A percentile compares a stretch with the other conserved stretches of the same genome.
These are phyloP conservation scores for Magallana angulata DNA, from an alignment of 1,140 invertebrate genomes.

Conservation along the genomic window DNA sequence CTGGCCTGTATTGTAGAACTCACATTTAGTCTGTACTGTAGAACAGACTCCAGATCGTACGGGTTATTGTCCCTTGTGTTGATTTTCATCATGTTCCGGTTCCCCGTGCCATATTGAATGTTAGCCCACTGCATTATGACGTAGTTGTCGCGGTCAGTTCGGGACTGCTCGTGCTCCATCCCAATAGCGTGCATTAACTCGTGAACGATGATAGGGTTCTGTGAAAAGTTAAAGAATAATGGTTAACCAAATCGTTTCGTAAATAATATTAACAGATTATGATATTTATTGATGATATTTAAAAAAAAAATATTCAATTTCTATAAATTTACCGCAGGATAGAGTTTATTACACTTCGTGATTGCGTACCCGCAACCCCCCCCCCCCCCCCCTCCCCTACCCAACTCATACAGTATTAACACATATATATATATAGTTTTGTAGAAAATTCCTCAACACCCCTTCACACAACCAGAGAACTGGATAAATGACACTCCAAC, in stretches of 20 bases:
- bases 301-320: neutral
- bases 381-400: too few species aligned
- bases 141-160: conserved; percentile 88
- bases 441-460: too few species aligned
- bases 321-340: neutral
- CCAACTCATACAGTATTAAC: too few species aligned
- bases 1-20: neutral
- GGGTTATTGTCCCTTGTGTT: neutral
- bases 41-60: conserved; percentile 16
- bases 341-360: neutral
- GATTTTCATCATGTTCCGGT: conserved; percentile 23
- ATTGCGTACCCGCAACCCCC: too few species aligned
- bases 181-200: conserved; percentile 92
- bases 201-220: conserved; percentile 80
- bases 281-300: neutral
- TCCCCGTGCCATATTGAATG: conserved; percentile 78
- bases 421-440: too few species aligned
- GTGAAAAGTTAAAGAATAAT: neutral
- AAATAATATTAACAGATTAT: too few species aligned
- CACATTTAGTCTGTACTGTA: conserved; percentile 41
- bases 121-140: conserved; percentile 87
- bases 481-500: too few species aligned
- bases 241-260: too few species aligned
- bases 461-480: too few species aligned
- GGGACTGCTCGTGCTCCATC: conserved; percentile 92